Evolutionary conservation across 1,140 invertebrate species (phyloP).

Genomic region (Drosophila pseudoobscura): DNA sequence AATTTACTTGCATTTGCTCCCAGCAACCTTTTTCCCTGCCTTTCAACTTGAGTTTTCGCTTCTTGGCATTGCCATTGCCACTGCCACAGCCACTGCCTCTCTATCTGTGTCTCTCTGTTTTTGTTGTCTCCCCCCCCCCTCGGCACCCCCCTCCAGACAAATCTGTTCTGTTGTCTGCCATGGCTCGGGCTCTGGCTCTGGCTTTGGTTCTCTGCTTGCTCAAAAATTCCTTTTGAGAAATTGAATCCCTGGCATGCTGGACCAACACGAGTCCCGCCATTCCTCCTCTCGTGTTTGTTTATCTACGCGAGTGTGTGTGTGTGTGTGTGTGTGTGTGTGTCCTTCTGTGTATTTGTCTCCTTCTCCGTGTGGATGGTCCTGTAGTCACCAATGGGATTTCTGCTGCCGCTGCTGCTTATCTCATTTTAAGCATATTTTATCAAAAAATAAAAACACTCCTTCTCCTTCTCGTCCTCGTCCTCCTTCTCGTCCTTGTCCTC

Average conservation of each 20-base stretch:
- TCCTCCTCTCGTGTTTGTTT: slow-evolving; percentile 52
- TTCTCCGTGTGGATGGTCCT: slow-evolving; percentile 8
- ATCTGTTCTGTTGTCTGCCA: slow-evolving; percentile 23
- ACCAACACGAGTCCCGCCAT: slow-evolving; percentile 38
- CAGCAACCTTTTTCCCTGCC: slow-evolving; percentile 29
- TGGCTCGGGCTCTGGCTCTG: neutral
- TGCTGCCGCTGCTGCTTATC: slow-evolving; percentile 63
- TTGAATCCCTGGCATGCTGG: slow-evolving; percentile 65
- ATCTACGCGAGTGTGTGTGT: slow-evolving; percentile 37
- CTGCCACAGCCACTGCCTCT: neutral
- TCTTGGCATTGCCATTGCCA: too few species aligned
- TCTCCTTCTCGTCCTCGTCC: too few species aligned
- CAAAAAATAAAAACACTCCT: slow-evolving; percentile 42
- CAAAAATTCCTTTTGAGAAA: slow-evolving; percentile 78
- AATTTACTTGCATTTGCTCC: slow-evolving; percentile 66
- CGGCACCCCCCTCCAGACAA: slow-evolving; percentile 18
- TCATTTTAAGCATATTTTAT: slow-evolving; percentile 80
- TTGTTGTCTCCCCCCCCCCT: neutral
- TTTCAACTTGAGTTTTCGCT: slow-evolving; percentile 3
- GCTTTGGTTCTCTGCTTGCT: slow-evolving; percentile 24
- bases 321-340: neutral
- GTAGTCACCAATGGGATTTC: slow-evolving; percentile 71
- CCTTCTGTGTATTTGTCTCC: slow-evolving; percentile 34
- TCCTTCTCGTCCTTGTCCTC: too few species aligned
- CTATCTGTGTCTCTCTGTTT: too few species aligned